phyloP scores from a whole-genome alignment of 2,888 invertebrate genomes.

The Eulithis prunata region DNA sequence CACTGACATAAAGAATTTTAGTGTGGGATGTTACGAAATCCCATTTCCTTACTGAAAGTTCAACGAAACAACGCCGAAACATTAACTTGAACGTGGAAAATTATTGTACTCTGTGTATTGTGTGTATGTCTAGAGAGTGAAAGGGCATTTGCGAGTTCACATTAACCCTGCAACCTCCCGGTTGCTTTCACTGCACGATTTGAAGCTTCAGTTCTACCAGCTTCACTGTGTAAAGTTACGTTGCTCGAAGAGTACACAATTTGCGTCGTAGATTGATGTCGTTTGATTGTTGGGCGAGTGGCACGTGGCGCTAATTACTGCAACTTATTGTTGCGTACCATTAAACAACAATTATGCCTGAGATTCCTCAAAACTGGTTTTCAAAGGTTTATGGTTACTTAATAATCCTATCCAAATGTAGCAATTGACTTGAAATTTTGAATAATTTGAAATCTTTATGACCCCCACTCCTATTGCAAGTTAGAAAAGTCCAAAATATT shows the following conservation, averaged over 20 bases:
- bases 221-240: constrained; percentile 2
- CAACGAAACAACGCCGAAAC: not conserved
- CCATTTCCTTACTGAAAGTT: not conserved
- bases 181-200: not conserved
- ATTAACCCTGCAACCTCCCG: not conserved
- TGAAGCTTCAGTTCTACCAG: not conserved
- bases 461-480: no score
- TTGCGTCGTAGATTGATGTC: constrained; percentile 4
- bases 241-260: constrained; percentile 7
- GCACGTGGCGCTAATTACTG: no score
- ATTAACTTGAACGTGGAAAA: not conserved
- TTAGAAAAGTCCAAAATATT: no score
- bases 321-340: no score
- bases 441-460: no score
- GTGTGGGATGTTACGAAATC: not conserved
- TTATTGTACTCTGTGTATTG: not conserved
- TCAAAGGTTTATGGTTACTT: no score
- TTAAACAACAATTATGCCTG: no score
- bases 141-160: not conserved
- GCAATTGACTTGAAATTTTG: no score
- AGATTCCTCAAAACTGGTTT: no score
- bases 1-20: no score
- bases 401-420: no score
- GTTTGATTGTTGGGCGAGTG: not conserved
- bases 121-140: not conserved